Evolutionary conservation across 92 coral and sea anemone species (phyloP).

Genomic region (Anthopleura xanthogrammica): DNA sequence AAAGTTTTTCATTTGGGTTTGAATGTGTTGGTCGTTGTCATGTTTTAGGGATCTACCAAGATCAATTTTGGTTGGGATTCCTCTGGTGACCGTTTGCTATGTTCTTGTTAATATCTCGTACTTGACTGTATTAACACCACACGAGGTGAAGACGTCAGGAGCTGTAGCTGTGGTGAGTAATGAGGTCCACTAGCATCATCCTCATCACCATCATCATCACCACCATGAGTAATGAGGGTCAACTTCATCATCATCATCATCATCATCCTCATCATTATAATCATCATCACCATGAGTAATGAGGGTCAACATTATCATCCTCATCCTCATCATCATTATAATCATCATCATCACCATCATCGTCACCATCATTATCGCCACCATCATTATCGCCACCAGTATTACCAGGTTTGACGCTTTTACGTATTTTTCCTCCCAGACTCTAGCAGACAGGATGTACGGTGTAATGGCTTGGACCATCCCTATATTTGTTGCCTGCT

Average conservation of each 20-base stretch:
- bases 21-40: too few species aligned
- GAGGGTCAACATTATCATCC: neutral
- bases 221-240: neutral
- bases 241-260: too few species aligned
- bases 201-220: neutral
- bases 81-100: conserved; percentile 83
- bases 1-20: neutral
- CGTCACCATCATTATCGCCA: neutral
- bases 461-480: conserved; percentile 96
- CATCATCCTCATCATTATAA: neutral
- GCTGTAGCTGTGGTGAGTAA: conserved; percentile 97
- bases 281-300: neutral
- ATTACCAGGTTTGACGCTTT: neutral
- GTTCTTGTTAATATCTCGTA: conserved; percentile 93
- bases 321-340: neutral
- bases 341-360: neutral
- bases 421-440: conserved; percentile 28
- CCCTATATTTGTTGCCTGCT: conserved; percentile 95
- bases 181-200: too few species aligned
- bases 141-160: conserved; percentile 72
- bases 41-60: conserved; percentile 71
- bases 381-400: neutral
- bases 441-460: conserved; percentile 78
- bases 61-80: conserved; percentile 87
- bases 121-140: conserved; percentile 75